Base-by-base conservation (phyloP, 2,888 invertebrate genomes). In the Iphiclides podalirius region DNA sequence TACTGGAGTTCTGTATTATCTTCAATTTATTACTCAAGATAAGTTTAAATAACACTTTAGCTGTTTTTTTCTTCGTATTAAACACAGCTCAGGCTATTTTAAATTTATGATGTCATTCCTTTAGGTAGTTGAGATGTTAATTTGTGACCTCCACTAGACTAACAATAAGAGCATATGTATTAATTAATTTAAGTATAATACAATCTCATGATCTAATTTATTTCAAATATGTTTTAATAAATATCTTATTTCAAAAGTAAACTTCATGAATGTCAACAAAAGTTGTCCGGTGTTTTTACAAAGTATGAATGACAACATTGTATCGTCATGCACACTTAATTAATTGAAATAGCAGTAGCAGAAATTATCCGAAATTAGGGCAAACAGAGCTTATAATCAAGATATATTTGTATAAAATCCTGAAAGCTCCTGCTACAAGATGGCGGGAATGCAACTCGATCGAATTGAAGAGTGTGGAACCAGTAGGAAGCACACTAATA, bases 381-480 rank as follows among this genome's bases (percentile, higher is more conserved):
- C n/a, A n/a, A n/a, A n/a, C n/a, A n/a, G n/a, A 77, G 75, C 76
- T 79, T 75, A 70, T 75, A 83, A 86, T 85, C 86, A 79, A 86
- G 86, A 84, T 62, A 60, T 80, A 83, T 81, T 74, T 82, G 75
- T 75, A 79, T 72, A 62, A 78, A 81, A 80, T 79, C 79, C 84
- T 83, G 78, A 79, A 86, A 84, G 81, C 81, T 82, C 79, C 70
- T 67, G 67, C 61, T 67, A 84, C 86, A 88, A 86, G 80, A 87
- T 87, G 87, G 87, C 87, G 86, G 79, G 82, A 82, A 70, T 75
- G 71, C 64, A 79, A 80, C 66, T 70, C 78, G 61, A 49, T 75
- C 54, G 46, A 82, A 67, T 75, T 26, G 14, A 59, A 67, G 67
- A 59, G 65, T 58, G 58, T 63, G 64, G 71, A 70, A 71, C 54